A percentile compares a stretch with the other conserved stretches of the same genome.
These are phyloP conservation scores for Melinaea menophilus DNA, from an alignment of 2,888 invertebrate species.

Conservation along the genomic window DNA sequence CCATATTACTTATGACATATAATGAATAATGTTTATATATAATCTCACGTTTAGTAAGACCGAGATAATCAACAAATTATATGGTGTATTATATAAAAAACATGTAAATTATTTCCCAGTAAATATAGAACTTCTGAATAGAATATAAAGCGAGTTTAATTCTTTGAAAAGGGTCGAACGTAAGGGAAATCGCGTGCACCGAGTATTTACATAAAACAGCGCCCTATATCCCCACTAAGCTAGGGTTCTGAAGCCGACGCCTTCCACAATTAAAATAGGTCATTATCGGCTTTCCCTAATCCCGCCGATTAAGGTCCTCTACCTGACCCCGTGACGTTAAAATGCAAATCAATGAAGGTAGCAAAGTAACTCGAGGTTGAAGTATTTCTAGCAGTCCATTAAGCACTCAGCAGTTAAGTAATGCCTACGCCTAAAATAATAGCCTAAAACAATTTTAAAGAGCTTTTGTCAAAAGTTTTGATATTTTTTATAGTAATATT, in stretches of 20 bases:
- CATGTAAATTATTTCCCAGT: no score
- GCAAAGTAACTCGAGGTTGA: conserved; percentile 13
- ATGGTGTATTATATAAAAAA: no score
- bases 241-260: conserved; percentile 37
- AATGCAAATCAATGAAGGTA: conserved; percentile 29
- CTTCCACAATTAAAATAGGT: conserved; percentile 55
- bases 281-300: conserved; percentile 61
- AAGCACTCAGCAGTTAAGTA: conserved; percentile 2
- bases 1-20: no score
- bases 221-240: conserved; percentile 34
- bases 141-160: conserved; percentile 1
- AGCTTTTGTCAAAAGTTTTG: not conserved
- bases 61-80: no score
- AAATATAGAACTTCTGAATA: not conserved
- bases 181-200: conserved; percentile 12
- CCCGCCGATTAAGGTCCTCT: conserved; percentile 51
- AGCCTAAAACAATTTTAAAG: not conserved
- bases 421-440: not conserved
- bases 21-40: no score
- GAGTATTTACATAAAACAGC: conserved; percentile 21
- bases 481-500: not conserved
- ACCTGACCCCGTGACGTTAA: conserved; percentile 43
- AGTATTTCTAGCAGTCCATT: conserved; percentile 4
- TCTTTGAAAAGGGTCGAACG: conserved; percentile 9
- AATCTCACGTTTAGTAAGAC: no score